Conservation (phyloP, 2,888 invertebrate species). For the Acanthopleura granulata region DNA sequence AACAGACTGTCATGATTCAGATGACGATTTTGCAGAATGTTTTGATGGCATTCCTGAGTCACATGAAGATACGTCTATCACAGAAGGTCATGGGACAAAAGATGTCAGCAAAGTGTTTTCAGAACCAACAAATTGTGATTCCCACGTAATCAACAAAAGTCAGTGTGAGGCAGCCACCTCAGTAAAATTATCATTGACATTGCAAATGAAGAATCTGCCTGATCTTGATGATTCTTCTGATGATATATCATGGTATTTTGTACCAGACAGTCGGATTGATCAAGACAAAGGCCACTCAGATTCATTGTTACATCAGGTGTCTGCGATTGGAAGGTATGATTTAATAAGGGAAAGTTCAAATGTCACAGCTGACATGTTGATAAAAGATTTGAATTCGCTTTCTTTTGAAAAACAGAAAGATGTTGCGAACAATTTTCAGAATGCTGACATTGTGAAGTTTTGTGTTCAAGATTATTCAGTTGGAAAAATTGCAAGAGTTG, state of each 20-base stretch:
- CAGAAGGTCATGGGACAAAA: too few species aligned
- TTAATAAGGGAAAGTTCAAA: not conserved
- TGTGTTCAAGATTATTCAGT: too few species aligned
- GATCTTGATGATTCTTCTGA: not conserved
- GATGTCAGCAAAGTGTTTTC: too few species aligned
- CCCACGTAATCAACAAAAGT: too few species aligned
- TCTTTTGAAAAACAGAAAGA: too few species aligned
- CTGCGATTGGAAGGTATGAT: too few species aligned
- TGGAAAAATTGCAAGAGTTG: too few species aligned
- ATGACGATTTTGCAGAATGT: slow-evolving; percentile 13
- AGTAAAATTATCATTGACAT: not conserved
- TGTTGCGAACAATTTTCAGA: too few species aligned
- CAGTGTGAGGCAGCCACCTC: not conserved
- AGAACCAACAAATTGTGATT: too few species aligned
- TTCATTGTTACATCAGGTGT: not conserved
- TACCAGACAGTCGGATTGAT: not conserved
- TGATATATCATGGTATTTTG: slow-evolving; percentile 16
- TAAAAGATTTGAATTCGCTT: not conserved
- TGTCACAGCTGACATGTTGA: not conserved
- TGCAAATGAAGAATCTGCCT: not conserved
- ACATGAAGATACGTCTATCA: too few species aligned
- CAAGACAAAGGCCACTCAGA: not conserved
- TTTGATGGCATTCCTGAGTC: slow-evolving; percentile 1
- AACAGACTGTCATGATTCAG: not conserved
- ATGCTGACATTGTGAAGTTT: too few species aligned